Percentiles rank a stretch among this genome's conserved stretches.
Conservation (phyloP, 2,888 invertebrate species). For the Tuberolachnus salignus region DNA sequence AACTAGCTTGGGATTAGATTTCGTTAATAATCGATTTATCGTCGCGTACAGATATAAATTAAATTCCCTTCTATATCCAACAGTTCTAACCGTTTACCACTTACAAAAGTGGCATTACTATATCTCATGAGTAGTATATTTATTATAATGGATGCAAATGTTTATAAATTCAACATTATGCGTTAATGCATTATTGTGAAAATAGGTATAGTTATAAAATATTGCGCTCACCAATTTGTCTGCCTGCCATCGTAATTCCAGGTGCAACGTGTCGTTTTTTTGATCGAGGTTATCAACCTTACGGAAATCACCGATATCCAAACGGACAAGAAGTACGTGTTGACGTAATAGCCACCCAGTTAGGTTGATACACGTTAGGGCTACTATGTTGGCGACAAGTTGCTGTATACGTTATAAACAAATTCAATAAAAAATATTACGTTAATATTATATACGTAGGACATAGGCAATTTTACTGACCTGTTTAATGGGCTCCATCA, state of each 20-base stretch:
- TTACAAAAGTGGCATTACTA: too few relatives aligned
- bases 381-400: conserved; percentile 29
- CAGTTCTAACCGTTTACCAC: too few relatives aligned
- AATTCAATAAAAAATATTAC: not conserved
- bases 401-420: not conserved
- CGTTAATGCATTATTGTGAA: too few relatives aligned
- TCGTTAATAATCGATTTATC: too few relatives aligned
- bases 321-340: not conserved
- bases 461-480: not conserved
- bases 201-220: too few relatives aligned
- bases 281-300: not conserved
- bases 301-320: not conserved
- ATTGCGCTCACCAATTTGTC: conserved; percentile 11
- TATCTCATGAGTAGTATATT: too few relatives aligned
- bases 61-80: too few relatives aligned
- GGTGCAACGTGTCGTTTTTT: not conserved
- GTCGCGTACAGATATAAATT: too few relatives aligned
- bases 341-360: conserved; percentile 34
- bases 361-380: conserved; percentile 14
- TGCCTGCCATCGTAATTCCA: not conserved
- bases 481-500: conserved; percentile 12
- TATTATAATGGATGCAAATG: too few relatives aligned
- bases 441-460: not conserved
- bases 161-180: too few relatives aligned
- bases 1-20: too few relatives aligned